Evolutionary conservation across 2,888 invertebrate genomes (phyloP).

Genomic region (Lasioglossum oenotherae): DNA sequence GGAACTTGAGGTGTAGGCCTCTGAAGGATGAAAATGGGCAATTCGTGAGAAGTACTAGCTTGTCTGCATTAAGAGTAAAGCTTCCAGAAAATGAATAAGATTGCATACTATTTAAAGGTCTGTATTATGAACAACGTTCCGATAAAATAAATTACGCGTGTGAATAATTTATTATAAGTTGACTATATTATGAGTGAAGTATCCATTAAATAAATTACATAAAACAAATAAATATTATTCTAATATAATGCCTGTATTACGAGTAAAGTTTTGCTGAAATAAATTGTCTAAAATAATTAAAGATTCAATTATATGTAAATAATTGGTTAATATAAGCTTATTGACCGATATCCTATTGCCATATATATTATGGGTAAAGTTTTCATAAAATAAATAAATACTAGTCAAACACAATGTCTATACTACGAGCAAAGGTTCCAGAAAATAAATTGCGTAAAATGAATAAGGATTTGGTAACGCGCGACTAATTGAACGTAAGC

Average conservation of each 20-base stretch:
- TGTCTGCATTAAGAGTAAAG: neutral
- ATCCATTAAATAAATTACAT: neutral
- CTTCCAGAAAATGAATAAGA: neutral
- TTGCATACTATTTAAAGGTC: neutral
- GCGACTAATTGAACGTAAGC: neutral
- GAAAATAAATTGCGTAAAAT: neutral
- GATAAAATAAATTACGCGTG: no score
- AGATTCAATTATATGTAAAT: neutral
- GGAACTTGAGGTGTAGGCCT: neutral
- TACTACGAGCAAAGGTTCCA: neutral
- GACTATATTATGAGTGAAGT: neutral
- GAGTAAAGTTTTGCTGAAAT: neutral
- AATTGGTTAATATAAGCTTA: neutral
- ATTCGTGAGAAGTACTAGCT: neutral
- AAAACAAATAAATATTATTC: neutral
- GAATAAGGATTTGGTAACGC: neutral
- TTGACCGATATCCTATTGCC: neutral
- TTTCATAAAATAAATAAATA: neutral
- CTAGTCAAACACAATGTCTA: neutral
- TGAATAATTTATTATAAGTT: no score
- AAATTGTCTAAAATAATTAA: neutral
- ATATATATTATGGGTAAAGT: neutral
- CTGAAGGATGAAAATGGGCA: neutral
- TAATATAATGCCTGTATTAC: neutral
- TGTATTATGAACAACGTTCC: neutral